Evolutionary conservation across 2,113 vertebrate species (phyloP).

Genomic region (Leucopsar rothschildi): DNA sequence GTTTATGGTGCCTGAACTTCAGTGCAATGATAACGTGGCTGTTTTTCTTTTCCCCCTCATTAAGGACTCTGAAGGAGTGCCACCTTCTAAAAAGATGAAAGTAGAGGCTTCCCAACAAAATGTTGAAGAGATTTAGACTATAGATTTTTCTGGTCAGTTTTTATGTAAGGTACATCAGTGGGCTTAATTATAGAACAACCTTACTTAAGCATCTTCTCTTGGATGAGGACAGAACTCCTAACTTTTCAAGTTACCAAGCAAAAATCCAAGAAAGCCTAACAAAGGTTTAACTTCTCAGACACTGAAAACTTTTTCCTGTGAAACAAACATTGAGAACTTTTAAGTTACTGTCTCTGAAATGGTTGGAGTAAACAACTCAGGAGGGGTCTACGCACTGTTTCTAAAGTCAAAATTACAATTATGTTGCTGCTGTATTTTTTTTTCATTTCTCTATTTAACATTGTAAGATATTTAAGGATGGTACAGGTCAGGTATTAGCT

Average conservation of each 20-base stretch:
- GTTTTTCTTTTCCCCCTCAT: conserved; percentile 23
- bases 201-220: conserved; percentile 69
- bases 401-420: conserved; percentile 85
- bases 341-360: conserved; percentile 75
- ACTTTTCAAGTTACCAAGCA: conserved; percentile 78
- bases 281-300: conserved; percentile 72
- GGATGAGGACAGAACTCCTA: conserved; percentile 74
- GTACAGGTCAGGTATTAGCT: conserved; percentile 79
- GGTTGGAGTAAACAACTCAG: conserved; percentile 83
- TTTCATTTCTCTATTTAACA: conserved; percentile 79
- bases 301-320: conserved; percentile 79
- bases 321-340: conserved; percentile 71
- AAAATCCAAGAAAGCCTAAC: conserved; percentile 77
- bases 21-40: conserved; percentile 13
- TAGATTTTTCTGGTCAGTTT: conserved; percentile 58
- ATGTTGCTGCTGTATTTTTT: conserved; percentile 90
- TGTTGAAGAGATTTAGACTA: conserved; percentile 88
- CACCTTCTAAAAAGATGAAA: conserved; percentile 94
- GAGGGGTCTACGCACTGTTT: conserved; percentile 93
- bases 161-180: conserved; percentile 73
- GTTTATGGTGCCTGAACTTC: neutral
- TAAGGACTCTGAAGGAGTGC: conserved; percentile 89
- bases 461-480: conserved; percentile 81
- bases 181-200: conserved; percentile 71
- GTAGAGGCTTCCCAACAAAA: conserved; percentile 88